Percentiles rank a stretch among this genome's conserved stretches.
Conservation (phyloP, 2,888 invertebrate species). For the Trimorus sp. region DNA sequence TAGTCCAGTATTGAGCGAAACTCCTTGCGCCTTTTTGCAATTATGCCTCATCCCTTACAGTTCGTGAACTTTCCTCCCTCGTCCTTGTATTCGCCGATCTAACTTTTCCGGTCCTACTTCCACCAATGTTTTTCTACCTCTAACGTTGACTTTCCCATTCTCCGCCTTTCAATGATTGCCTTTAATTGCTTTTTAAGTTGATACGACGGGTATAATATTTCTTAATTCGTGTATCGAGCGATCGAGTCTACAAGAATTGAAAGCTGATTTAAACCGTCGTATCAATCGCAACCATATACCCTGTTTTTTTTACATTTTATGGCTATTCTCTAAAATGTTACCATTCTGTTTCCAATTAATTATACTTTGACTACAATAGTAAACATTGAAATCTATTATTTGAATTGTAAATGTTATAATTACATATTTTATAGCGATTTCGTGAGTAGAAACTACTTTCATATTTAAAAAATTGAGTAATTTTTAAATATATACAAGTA, state of each 20-base stretch:
- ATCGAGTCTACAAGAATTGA: slow-evolving; percentile 52
- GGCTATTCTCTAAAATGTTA: not conserved
- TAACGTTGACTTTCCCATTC: slow-evolving; percentile 62
- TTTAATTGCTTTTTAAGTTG: slow-evolving; percentile 71
- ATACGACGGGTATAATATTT: slow-evolving; percentile 73
- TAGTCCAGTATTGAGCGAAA: slow-evolving; percentile 80
- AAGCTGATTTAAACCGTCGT: slow-evolving; percentile 19
- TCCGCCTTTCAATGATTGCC: slow-evolving; percentile 47
- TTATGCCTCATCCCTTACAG: slow-evolving; percentile 73
- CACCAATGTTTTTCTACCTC: slow-evolving; percentile 63
- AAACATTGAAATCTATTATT: too few relatives aligned
- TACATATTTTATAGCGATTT: too few relatives aligned
- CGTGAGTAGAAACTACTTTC: too few relatives aligned
- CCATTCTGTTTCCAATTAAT: not conserved
- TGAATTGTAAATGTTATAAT: too few relatives aligned
- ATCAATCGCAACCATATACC: not conserved
- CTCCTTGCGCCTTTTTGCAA: slow-evolving; percentile 80
- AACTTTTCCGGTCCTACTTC: slow-evolving; percentile 63
- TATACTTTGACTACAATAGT: not conserved
- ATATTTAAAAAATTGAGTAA: too few relatives aligned
- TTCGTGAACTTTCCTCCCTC: slow-evolving; percentile 68
- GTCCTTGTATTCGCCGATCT: slow-evolving; percentile 66
- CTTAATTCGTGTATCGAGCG: slow-evolving; percentile 73
- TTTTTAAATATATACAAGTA: too few relatives aligned
- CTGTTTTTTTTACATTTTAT: too few relatives aligned